Conservation (phyloP, 2,888 invertebrate genomes). For the Apeira syringaria region DNA sequence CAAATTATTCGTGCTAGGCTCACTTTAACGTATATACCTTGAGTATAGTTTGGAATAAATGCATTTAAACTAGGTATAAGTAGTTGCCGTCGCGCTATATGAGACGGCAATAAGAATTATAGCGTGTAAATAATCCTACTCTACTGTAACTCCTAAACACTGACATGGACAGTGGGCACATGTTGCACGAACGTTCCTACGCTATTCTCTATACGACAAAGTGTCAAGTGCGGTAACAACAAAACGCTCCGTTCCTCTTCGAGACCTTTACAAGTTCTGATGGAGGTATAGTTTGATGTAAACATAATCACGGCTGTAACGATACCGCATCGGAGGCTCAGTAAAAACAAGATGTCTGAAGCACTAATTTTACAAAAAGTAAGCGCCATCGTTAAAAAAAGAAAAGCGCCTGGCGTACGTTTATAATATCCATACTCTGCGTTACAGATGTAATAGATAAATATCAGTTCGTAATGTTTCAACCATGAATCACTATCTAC, state of each 20-base stretch:
- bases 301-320: too few species aligned
- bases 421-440: too few species aligned
- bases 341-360: too few species aligned
- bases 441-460: too few species aligned
- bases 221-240: slow-evolving; percentile 65
- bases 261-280: not conserved
- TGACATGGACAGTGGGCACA: slow-evolving; percentile 51
- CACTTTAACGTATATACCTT: slow-evolving; percentile 57
- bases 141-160: slow-evolving; percentile 74
- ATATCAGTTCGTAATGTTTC: too few species aligned
- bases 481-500: too few species aligned
- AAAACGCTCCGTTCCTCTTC: slow-evolving; percentile 36
- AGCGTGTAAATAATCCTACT: slow-evolving; percentile 42
- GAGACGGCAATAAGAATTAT: slow-evolving; percentile 49
- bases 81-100: slow-evolving; percentile 45
- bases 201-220: slow-evolving; percentile 63
- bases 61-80: slow-evolving; percentile 46
- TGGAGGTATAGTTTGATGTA: too few species aligned
- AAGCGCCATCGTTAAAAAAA: too few species aligned
- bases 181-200: slow-evolving; percentile 56
- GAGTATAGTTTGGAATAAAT: slow-evolving; percentile 61
- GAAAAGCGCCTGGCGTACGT: too few species aligned
- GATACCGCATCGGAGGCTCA: too few species aligned
- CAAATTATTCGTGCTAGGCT: too few species aligned
- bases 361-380: too few species aligned